These are phyloP conservation scores for Passer montanus DNA, from an alignment of 2,113 vertebrate genomes.

Conservation along the genomic window DNA sequence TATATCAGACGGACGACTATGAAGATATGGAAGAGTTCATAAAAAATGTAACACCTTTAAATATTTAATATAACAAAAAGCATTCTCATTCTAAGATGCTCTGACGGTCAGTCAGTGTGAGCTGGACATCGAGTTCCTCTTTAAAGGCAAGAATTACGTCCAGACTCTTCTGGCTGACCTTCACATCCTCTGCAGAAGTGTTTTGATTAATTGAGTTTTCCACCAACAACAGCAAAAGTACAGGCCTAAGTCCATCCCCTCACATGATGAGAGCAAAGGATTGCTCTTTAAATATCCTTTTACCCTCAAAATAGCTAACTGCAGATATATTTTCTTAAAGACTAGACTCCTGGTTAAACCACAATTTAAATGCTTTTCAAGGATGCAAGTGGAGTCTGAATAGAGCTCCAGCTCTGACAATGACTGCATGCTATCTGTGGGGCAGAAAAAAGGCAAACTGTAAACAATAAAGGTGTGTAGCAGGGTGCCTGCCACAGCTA, in stretches of 20 bases:
- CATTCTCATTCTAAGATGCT: neutral
- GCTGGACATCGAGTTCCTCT: neutral
- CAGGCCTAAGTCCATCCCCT: neutral
- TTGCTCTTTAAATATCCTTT: neutral
- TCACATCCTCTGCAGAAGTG: neutral
- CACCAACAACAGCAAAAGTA: neutral
- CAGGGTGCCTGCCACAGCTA: neutral
- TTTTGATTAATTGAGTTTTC: neutral
- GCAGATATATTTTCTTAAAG: neutral
- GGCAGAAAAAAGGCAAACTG: neutral
- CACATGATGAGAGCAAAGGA: neutral
- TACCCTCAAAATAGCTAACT: neutral
- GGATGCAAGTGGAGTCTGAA: neutral
- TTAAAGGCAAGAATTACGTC: neutral
- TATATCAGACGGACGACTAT: neutral
- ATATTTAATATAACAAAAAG: neutral
- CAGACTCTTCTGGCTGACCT: neutral
- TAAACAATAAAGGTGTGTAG: neutral
- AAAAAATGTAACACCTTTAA: neutral
- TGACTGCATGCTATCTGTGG: neutral
- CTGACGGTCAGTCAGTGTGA: rapidly evolving
- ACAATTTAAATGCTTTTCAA: neutral
- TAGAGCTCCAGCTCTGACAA: neutral
- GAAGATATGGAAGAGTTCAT: neutral
- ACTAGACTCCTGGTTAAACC: neutral